Evolutionary conservation across 2,888 invertebrate species (phyloP).

Genomic region (Tinea semifulvella): DNA sequence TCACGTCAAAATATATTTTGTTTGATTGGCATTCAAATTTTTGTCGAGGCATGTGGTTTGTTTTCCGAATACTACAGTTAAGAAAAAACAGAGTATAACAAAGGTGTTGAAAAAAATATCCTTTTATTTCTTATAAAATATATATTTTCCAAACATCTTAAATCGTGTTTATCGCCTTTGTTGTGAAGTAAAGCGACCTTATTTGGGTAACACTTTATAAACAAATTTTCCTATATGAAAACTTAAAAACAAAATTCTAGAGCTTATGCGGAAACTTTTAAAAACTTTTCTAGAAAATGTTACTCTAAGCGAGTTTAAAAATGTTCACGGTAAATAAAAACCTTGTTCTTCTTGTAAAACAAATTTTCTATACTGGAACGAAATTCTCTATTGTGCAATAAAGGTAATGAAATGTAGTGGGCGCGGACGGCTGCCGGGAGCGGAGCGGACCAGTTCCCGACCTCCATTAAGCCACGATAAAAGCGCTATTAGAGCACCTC

Average conservation of each 20-base stretch:
- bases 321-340: too few relatives aligned
- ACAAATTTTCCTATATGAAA: too few relatives aligned
- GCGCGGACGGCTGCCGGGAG: slow-evolving; percentile 12
- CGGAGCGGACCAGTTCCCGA: slow-evolving; percentile 21
- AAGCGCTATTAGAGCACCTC: slow-evolving; percentile 44
- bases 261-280: too few relatives aligned
- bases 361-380: slow-evolving; percentile 1
- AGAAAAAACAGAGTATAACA: too few relatives aligned
- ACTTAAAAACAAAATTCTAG: too few relatives aligned
- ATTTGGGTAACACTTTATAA: too few relatives aligned
- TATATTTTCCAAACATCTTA: slow-evolving; percentile 1
- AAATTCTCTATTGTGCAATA: slow-evolving; percentile 12
- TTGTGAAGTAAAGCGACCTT: background rate
- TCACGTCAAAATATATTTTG: too few relatives aligned
- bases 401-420: slow-evolving; percentile 13
- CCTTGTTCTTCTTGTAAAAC: background rate
- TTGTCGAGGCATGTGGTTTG: too few relatives aligned
- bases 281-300: too few relatives aligned
- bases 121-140: background rate
- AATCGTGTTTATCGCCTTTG: background rate
- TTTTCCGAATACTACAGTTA: too few relatives aligned
- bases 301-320: too few relatives aligned
- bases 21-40: too few relatives aligned
- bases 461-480: slow-evolving; percentile 43
- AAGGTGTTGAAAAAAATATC: background rate